phyloP scores from a whole-genome alignment of 2,888 invertebrate species.

The Campoletis raptor region DNA sequence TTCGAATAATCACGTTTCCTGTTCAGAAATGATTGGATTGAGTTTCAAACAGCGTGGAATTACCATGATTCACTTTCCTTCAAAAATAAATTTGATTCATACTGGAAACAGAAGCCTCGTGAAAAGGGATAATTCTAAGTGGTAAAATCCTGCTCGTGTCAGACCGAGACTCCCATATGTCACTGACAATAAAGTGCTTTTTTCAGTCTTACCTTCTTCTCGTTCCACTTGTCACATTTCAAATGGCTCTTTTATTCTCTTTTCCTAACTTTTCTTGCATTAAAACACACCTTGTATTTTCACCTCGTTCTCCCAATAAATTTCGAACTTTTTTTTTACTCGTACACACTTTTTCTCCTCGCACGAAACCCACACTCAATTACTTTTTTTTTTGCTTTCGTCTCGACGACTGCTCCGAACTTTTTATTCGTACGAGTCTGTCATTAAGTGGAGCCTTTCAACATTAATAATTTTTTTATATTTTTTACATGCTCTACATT shows the following conservation, averaged over 20 bases:
- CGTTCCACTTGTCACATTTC: conserved; percentile 13
- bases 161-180: conserved; percentile 46
- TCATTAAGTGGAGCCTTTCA: not conserved
- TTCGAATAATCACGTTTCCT: not conserved
- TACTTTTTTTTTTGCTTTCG: conserved; percentile 1
- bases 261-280: conserved; percentile 37
- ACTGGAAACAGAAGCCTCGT: not conserved
- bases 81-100: conserved; percentile 14
- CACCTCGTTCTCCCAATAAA: conserved; percentile 61
- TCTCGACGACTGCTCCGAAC: not conserved
- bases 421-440: not conserved
- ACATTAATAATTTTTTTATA: not conserved
- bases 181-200: conserved; percentile 59
- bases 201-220: conserved; percentile 39
- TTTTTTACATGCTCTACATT: not conserved
- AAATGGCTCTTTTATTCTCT: conserved; percentile 38
- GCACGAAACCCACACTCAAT: conserved; percentile 19
- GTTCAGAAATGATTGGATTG: not conserved
- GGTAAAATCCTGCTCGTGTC: conserved; percentile 57
- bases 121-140: conserved; percentile 30
- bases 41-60: not conserved
- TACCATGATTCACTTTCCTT: conserved; percentile 1
- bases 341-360: not conserved
- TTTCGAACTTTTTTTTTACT: conserved; percentile 52
- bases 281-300: conserved; percentile 30